Base-by-base conservation (phyloP, 1,140 invertebrate species). In the Drosophila kepulauana region DNA sequence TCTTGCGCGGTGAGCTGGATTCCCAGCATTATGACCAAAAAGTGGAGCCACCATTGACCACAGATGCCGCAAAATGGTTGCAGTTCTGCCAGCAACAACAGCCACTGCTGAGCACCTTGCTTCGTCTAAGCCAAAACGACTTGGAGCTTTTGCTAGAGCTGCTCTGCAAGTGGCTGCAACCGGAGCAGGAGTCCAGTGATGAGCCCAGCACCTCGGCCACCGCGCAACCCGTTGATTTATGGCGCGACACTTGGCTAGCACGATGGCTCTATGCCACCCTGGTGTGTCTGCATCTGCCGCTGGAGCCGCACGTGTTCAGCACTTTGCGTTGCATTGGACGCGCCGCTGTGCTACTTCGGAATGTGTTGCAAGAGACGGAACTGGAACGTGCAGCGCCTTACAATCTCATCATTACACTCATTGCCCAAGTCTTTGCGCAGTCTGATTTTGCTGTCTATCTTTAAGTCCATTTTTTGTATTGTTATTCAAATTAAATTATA, bases 221-320 rank as follows among this genome's bases (percentile, higher is more conserved):
- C 41, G 62, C 7, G n/a, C 67, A 2, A 6, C 52, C 11, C 57
- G 43, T 89, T 43, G 91, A 91, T 61, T 57, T 92, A 2, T 10
- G 59, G 1, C 38, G n/a, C 0, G 88, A 91, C 30, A 58, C 69
- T 11, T 92, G 91, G 91, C 58, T 92, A 0, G 91, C 90, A 0
- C 78, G 72, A 4, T 92, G 91, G 91, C 49, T 92, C 0, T 92
- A 92, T 73, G 85, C 85, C 16, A 79, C 78, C 10, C 20, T 92
- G 15, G 79, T 79, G 5, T 92, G 90, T 7, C 63, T 92, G 7
- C 87, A 92, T 46, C 61, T 92, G 41, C 91, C 91, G 0, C 57
- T 92, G 38, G 91, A 92, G 63, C 91, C 91, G 0, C 54, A 90
- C 61, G 90, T 92, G 11, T 91, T 79, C 33, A 92, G 88, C 58